Evolutionary conservation across 2,113 vertebrate species (phyloP), one percentile per base, ranked within the genome.

Genomic region (Athene cunicularia): DNA sequence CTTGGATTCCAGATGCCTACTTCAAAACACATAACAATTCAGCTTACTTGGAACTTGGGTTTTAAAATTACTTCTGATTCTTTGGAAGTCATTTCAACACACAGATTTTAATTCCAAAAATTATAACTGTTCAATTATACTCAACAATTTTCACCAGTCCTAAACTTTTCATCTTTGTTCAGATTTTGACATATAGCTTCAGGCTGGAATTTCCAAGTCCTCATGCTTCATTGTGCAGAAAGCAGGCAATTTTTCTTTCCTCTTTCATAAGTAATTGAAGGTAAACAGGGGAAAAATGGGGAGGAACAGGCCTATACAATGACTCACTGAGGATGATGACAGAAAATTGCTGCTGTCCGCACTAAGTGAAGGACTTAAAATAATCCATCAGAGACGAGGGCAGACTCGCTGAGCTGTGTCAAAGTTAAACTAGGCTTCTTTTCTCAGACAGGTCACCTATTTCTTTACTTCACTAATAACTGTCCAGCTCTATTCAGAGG

Each of bases 321-420:
- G 88, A 94, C 86, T 93, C 83, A 56, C 21, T 2, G 5, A 80
- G 62, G 83, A 96, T 91, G 94, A 95, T 93, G 88, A 91, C 68
- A 95, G 76, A 95, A 95, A 95, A 96, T 95, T 95, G 94, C 91
- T 95, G 60, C 94, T 89, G 88, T 75, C 94, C 95, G 91, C 80
- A 75, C 80, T 96, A 92, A 92, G 85, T 66, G 81, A 97, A 67
- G 49, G 77, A 84, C 89, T 96, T 93, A 76, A 94, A 95, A 91
- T 84, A 95, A 89, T 89, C 89, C 89, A 93, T 64, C 80, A 91
- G 90, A 64, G 80, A 86, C 2, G 8, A 84, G 73, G 91, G 88
- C 75, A 92, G 83, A 53, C 68, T 92, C 4, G 2, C 58, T 75
- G 70, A 93, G 59, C 60, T 85, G 76, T 92, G 86, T 92, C 94